Percentiles rank a stretch among this genome's conserved stretches.
Conservation (phyloP, 2,888 invertebrate genomes). For the Heliothis peltigera region DNA sequence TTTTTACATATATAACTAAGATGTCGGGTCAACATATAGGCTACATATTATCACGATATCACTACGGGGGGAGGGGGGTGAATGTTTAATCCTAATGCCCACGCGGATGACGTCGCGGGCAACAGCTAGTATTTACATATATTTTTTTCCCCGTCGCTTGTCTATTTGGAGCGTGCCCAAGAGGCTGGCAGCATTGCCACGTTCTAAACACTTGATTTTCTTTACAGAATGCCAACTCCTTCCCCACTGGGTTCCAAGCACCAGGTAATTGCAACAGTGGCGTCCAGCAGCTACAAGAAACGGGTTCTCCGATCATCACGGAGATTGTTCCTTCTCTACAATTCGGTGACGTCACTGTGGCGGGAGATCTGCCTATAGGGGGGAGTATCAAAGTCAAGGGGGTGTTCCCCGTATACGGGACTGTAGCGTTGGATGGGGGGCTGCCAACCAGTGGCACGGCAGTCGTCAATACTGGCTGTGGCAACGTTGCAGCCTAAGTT, state of each 20-base stretch:
- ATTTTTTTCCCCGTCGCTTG: no score
- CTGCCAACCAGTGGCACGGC: slow-evolving; percentile 79
- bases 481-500: slow-evolving; percentile 26
- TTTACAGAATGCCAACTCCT: slow-evolving; percentile 59
- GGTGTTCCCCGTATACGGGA: slow-evolving; percentile 82
- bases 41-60: no score
- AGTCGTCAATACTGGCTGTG: slow-evolving; percentile 72
- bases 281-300: slow-evolving; percentile 37
- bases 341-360: slow-evolving; percentile 77
- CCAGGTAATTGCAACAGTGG: slow-evolving; percentile 23
- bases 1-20: no score
- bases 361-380: slow-evolving; percentile 78
- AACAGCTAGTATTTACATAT: no score
- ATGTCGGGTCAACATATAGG: no score
- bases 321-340: slow-evolving; percentile 78
- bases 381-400: slow-evolving; percentile 80
- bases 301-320: slow-evolving; percentile 73
- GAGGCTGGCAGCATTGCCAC: background rate
- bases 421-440: slow-evolving; percentile 76
- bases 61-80: no score
- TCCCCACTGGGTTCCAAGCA: slow-evolving; percentile 57
- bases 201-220: background rate
- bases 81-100: no score
- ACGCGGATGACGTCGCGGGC: no score
- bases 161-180: no score